Base-by-base conservation (phyloP, 2,888 invertebrate species). In the Colletes collaris region DNA sequence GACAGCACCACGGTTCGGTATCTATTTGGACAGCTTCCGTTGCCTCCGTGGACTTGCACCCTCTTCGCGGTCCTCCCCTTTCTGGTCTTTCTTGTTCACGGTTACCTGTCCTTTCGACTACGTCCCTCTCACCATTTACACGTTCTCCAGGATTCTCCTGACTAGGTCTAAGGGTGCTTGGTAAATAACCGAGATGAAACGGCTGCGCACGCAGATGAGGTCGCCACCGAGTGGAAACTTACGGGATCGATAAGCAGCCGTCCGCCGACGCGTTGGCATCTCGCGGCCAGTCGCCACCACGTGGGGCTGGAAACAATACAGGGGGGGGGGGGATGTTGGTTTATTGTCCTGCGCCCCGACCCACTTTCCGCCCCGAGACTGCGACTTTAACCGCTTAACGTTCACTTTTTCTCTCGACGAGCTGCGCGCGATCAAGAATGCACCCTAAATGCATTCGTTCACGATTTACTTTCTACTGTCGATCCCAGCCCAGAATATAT, bases 211-310 rank as follows among this genome's bases (percentile, higher is more conserved):
- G 87, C 87, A 87, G 78, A 70, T 84, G 86, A 84, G 82, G 87
- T 71, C 82, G 87, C 85, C 83, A 85, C 77, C 79, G 82, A 78
- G 79, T 83, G 89, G 86, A 87, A 89, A 87, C 84, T 88, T 87
- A 82, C 86, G 63, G 81, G 89, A 89, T 90, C 89, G 89, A 90
- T 90, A 90, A 72, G 8, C 44, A 35, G 62, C 52, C 72, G 50
- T 71, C 76, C 64, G 68, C 64, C 81, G 87, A 87, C 83, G 87
- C 79, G 83, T 79, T 73, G 84, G 72, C 85, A 83, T 76, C 80
- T 78, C 86, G 64, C 74, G 78, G 72, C 74, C 40, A 73, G 65
- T 84, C 82, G 62, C 74, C 77, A 76, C 81, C 86, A 86, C 84
- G 85, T 84, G 85, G 44, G 44, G 76, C 69, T 60, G 46, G 35